These are phyloP conservation scores for Catharus bicknelli DNA, from an alignment of 2,113 vertebrate species.

Conservation along the genomic window DNA sequence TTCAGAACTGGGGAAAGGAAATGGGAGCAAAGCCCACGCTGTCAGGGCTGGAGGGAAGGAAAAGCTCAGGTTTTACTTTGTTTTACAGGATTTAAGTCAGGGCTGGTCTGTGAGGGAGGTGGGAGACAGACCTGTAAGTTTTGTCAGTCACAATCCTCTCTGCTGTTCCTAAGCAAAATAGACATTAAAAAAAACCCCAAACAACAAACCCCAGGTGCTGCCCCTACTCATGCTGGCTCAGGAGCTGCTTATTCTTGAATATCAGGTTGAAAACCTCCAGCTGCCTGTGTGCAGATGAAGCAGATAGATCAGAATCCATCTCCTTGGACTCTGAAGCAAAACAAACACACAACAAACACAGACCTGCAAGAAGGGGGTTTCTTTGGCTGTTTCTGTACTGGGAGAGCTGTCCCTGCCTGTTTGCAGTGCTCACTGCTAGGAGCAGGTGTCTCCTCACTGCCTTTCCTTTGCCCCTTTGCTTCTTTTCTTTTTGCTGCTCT, in stretches of 20 bases:
- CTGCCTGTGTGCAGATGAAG: not conserved
- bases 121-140: not conserved
- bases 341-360: not conserved
- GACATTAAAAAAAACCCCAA: not conserved
- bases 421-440: not conserved
- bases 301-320: not conserved
- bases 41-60: not conserved
- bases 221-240: fast-evolving
- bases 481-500: not conserved
- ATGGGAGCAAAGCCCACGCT: fast-evolving
- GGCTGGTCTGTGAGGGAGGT: not conserved
- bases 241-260: not conserved
- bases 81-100: not conserved
- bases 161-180: not conserved
- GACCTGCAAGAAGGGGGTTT: not conserved
- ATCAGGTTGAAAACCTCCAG: not conserved
- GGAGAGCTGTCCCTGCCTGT: not conserved
- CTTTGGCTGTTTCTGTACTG: not conserved
- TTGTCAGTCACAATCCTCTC: not conserved
- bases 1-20: not conserved
- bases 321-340: not conserved
- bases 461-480: not conserved
- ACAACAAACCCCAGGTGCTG: not conserved
- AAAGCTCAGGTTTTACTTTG: not conserved
- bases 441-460: fast-evolving